phyloP scores from a whole-genome alignment of 1,140 invertebrate species.

The Drosophila punjabiensis region DNA sequence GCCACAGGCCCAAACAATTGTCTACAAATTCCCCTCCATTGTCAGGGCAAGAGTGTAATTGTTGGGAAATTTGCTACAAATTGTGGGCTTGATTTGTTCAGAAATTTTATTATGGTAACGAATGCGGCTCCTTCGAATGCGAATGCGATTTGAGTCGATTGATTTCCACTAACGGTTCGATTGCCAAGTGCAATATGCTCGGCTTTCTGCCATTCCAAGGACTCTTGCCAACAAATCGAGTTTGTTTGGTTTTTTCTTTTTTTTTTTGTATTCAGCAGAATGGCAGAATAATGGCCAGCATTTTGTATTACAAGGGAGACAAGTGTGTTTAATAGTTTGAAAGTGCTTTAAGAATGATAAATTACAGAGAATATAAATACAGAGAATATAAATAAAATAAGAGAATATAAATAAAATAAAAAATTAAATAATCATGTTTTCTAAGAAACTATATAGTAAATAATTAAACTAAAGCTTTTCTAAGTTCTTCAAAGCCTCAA shows the following conservation, averaged over 20 bases:
- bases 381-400: too few species aligned
- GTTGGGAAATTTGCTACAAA: constrained; percentile 38
- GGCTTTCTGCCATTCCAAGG: constrained; percentile 3
- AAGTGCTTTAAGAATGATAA: not conserved
- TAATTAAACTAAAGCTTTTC: too few species aligned
- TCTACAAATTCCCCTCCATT: constrained; percentile 44
- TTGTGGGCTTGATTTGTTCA: constrained; percentile 69
- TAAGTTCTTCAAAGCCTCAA: too few species aligned
- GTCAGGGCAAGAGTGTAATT: constrained; percentile 16
- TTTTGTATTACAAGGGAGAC: not conserved
- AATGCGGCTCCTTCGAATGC: constrained; percentile 19
- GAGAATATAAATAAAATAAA: too few species aligned
- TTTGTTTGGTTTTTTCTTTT: not conserved
- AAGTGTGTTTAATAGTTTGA: not conserved
- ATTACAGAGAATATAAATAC: not conserved
- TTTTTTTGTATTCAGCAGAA: not conserved
- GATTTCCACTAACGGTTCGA: constrained; percentile 27
- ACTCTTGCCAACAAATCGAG: constrained; percentile 23
- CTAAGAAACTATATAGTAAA: too few species aligned
- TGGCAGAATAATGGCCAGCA: not conserved
- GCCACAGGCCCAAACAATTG: constrained; percentile 15
- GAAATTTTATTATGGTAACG: constrained; percentile 73
- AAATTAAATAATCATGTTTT: too few species aligned
- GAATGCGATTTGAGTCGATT: constrained; percentile 58
- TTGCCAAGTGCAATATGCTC: constrained; percentile 39